Conservation (phyloP, 1,140 invertebrate species). For the Drosophila eugracilis region DNA sequence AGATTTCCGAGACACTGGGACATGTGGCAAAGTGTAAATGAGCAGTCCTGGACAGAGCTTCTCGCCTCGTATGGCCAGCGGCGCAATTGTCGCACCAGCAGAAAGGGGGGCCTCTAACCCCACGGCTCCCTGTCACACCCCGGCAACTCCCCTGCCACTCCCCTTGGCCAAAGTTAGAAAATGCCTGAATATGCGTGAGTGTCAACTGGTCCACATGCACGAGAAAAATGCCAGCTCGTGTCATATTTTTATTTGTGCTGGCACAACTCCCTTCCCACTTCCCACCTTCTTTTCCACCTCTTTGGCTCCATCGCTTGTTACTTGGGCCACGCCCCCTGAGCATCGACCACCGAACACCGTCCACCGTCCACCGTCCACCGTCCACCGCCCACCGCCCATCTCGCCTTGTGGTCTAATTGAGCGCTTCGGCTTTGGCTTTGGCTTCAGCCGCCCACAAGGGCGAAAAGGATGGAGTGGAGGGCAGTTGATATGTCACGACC, state of each 20-base stretch:
- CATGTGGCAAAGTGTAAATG: constrained; percentile 76
- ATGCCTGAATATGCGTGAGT: constrained; percentile 56
- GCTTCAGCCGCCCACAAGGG: constrained; percentile 7
- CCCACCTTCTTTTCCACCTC: neutral
- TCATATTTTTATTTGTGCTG: constrained; percentile 78
- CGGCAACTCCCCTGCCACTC: neutral
- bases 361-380: neutral
- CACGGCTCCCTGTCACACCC: neutral
- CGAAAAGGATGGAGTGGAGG: no score
- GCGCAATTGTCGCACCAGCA: constrained; percentile 69
- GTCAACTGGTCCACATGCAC: constrained; percentile 42
- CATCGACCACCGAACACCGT: neutral
- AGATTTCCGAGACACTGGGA: constrained; percentile 59
- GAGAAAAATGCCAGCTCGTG: constrained; percentile 35
- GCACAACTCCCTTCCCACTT: neutral
- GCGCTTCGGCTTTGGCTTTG: constrained; percentile 36
- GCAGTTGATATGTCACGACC: constrained; percentile 3
- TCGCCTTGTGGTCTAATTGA: constrained; percentile 52
- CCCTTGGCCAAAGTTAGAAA: constrained; percentile 15
- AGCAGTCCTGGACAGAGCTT: constrained; percentile 66
- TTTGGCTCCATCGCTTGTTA: neutral
- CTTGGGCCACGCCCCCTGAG: constrained; percentile 15
- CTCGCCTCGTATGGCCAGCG: constrained; percentile 53
- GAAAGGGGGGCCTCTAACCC: neutral
- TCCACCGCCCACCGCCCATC: neutral